Percentiles rank a stretch among this genome's conserved stretches.
Conservation (phyloP, 2,888 invertebrate genomes). For the Brenthis daphne region DNA sequence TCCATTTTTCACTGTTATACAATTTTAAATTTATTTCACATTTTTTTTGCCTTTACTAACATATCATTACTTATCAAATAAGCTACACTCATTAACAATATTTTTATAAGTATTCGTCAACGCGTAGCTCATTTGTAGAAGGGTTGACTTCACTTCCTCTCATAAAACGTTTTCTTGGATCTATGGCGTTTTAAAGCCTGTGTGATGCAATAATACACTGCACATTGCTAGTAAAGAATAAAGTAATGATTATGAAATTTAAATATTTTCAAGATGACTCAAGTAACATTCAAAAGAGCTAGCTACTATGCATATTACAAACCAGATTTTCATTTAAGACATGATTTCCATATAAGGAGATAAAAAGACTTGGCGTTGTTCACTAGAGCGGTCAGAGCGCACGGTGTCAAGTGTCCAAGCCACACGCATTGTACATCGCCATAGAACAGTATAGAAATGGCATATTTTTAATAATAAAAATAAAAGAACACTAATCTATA, state of each 20-base stretch:
- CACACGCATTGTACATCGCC: slow-evolving; percentile 26
- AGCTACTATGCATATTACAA: slow-evolving; percentile 4
- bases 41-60: no score
- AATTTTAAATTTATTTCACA: no score
- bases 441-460: slow-evolving; percentile 13
- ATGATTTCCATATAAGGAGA: slow-evolving; percentile 13
- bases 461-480: neutral
- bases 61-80: no score
- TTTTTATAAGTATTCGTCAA: no score
- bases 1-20: no score
- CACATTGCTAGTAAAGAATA: neutral
- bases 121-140: no score
- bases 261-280: neutral
- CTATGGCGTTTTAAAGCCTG: no score
- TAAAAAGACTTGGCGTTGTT: slow-evolving; percentile 30
- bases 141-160: no score
- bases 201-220: no score
- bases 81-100: no score
- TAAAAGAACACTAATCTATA: no score
- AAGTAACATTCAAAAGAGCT: neutral
- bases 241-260: neutral
- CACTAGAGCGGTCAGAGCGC: slow-evolving; percentile 34
- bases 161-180: no score
- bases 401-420: slow-evolving; percentile 30
- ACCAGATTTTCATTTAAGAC: slow-evolving; percentile 14